Base-by-base conservation (phyloP, 2,888 invertebrate species). In the Ormia ochracea region DNA sequence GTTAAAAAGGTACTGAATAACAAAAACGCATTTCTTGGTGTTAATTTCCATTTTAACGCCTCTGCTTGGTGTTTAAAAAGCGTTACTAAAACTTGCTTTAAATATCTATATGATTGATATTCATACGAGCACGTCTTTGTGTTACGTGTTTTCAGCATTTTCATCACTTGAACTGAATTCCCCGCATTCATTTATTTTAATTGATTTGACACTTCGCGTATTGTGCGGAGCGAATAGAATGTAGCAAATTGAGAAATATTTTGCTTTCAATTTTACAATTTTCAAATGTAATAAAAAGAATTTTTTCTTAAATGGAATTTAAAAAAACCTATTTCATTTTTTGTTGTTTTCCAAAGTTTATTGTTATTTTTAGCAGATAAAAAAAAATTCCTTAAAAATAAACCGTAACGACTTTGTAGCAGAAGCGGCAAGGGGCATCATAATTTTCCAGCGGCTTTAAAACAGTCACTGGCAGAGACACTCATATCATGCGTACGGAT, bases 121-220 rank as follows among this genome's bases (percentile, higher is more conserved):
- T 48, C n/a, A 9, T 21, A n/a, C 6, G 33, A 31, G 6, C 10
- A 33, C 19, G 26, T 45, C 12, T 38, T 50, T 50, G 26, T 52
- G 33, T 61, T 43, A 63, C 63, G 10, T 43, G 14, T 33, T 26
- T 6, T 28, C n/a, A n/a, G n/a, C n/a, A 65, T 65, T 74, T 74
- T 65, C 48, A 65, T 58, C 48, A 65, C 58, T 58, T 65, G 31
- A 74, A 65, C 65, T 65, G 58, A 54, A 61, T 69, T 61, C 61
- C 56, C 14, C 52, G 45, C 38, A 31, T 59, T 79, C 54, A 54
- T 72, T 80, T 59, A 68, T 80, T 76, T 80, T 63, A 80, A 80
- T 80, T 80, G 80, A 80, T 80, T 76, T 80, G 80, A 80, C 80
- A 79, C 75, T 79, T 41, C 1, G 36, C 7, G 38, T 26, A 26